These are phyloP conservation scores for Psephotus haematonotus DNA, from an alignment of 2,113 vertebrate species.

Conservation along the genomic window DNA sequence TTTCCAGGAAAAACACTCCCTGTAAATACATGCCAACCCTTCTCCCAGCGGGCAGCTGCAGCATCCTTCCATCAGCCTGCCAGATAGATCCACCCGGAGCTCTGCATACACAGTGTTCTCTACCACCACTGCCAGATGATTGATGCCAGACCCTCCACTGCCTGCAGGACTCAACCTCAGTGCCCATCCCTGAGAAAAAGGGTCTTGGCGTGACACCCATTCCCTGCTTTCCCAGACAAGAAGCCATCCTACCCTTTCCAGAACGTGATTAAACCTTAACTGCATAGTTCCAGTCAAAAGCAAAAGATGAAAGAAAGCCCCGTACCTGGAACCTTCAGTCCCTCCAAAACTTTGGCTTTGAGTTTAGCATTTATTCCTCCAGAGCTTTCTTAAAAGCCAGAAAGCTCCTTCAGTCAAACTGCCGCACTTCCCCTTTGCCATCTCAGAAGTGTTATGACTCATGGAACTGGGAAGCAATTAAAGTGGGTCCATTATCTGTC, in stretches of 20 bases:
- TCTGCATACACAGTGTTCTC: fast-evolving
- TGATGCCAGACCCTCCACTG: fast-evolving
- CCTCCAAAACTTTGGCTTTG: constrained; percentile 12
- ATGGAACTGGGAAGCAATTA: constrained; percentile 68
- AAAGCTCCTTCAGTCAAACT: constrained; percentile 19
- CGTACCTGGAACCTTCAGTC: not conserved
- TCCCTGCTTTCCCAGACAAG: not conserved
- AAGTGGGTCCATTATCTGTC: constrained; percentile 61
- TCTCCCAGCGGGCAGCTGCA: not conserved
- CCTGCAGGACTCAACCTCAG: not conserved
- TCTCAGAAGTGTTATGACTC: constrained; percentile 54
- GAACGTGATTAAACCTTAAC: not conserved
- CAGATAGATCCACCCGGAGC: not conserved
- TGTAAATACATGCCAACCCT: not conserved
- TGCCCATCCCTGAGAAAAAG: not conserved
- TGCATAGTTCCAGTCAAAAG: not conserved
- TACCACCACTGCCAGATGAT: not conserved
- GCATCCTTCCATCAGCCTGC: not conserved
- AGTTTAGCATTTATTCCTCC: constrained; percentile 11
- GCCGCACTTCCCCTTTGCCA: constrained; percentile 23
- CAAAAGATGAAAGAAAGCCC: not conserved
- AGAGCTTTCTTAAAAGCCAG: constrained; percentile 50
- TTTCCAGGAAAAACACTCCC: not conserved
- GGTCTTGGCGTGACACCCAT: not conserved
- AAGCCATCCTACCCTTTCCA: not conserved